Conservation (phyloP, 1,140 invertebrate species). For the Vollenhovia emeryi region DNA sequence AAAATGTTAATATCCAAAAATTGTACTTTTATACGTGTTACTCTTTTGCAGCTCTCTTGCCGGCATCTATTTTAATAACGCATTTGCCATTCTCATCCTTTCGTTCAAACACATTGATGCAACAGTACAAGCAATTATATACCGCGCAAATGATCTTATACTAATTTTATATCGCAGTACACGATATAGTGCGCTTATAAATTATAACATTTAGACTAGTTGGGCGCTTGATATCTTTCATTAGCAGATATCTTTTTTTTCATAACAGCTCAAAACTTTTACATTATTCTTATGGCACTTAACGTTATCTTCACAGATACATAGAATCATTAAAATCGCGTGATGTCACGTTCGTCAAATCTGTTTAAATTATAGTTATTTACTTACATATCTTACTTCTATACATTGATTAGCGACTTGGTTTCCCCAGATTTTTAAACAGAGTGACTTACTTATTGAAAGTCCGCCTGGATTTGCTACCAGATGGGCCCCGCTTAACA, state of each 20-base stretch:
- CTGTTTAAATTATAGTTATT: background rate
- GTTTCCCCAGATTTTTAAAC: slow-evolving; percentile 58
- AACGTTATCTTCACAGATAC: background rate
- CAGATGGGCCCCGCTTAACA: background rate
- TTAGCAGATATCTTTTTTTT: background rate
- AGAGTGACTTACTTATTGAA: background rate
- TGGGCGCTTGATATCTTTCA: background rate
- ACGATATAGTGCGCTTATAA: background rate
- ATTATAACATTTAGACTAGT: background rate
- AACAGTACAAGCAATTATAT: background rate
- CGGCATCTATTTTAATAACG: background rate
- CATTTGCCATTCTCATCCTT: background rate
- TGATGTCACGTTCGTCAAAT: background rate
- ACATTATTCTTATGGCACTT: background rate
- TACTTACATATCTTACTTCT: slow-evolving; percentile 21
- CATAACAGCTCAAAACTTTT: background rate
- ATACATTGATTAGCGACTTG: slow-evolving; percentile 60
- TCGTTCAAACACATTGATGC: background rate
- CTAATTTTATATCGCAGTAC: background rate
- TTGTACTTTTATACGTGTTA: background rate
- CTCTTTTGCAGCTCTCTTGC: background rate
- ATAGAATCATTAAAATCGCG: slow-evolving; percentile 1
- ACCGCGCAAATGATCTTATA: background rate
- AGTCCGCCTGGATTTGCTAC: background rate
- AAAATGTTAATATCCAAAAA: background rate